Base-by-base conservation (phyloP, 2,888 invertebrate genomes). In the Dicroscelio sp. region DNA sequence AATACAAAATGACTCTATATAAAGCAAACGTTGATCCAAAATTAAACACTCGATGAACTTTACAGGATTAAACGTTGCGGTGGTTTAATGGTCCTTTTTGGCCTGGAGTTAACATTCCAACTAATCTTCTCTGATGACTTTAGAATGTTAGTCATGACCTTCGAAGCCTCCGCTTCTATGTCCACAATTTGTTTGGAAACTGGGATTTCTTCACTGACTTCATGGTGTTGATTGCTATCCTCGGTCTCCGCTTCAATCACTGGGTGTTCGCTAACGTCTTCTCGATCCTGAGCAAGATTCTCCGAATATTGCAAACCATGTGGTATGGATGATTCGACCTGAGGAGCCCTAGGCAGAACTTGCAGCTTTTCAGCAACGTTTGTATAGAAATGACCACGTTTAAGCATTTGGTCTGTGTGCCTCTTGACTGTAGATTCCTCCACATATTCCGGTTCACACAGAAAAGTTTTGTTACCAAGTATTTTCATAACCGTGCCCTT, bases 1-100 rank as follows among this genome's bases (percentile, higher is more conserved):
- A 43, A 43, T 14, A 43, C 14, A 14, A 12, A 8, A 14, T 43
- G 43, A 43, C 43, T 43, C 43, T 14, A 38, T 12, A 31, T 69
- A 33, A n/a, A 33, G 0, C 27, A n/a, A 23, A 69, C 1, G n/a
- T 30, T 33, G 5, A 20, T 33, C 20, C 23, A 6, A n/a, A n/a
- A 58, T 58, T 58, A n/a, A n/a, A n/a, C 23, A 58, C 58, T 33
- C 33, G 8, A 25, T 23, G 33, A n/a, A 33, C 17, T 35, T 83
- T 17, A 83, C 31, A 83, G 71, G 25, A 71, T 58, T 69, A 71
- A 71, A 12, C 83, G 52, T 2, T 71, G 17, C 17, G 76, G 65
- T 30, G 31, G 48, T 67, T 78, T 85, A 31, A 78, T 85, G 6
- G 17, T 67, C 23, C 78, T 63, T 23, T 69, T 78, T 10, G 76